Conservation (phyloP, 2,888 invertebrate species). For the Sinohyriopsis cumingii region DNA sequence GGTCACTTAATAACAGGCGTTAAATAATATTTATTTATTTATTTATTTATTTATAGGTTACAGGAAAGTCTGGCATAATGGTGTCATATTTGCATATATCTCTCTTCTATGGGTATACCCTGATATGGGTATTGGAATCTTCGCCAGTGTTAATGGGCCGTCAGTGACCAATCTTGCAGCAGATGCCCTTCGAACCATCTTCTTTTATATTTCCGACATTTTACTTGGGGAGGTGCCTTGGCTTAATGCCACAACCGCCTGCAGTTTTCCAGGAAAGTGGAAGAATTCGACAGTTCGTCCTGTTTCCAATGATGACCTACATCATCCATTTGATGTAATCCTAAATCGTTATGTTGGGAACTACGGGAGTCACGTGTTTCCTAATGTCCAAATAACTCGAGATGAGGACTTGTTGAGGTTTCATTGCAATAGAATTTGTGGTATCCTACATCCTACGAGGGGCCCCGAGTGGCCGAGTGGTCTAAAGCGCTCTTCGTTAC, state of each 20-base stretch:
- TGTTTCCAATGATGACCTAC: not conserved
- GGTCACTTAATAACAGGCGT: no score
- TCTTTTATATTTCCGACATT: conserved; percentile 36
- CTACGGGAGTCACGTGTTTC: conserved; percentile 16
- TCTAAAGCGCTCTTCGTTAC: no score
- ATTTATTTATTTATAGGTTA: not conserved
- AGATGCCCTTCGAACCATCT: conserved; percentile 3
- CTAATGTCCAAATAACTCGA: not conserved
- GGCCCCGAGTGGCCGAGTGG: no score
- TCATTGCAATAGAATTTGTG: no score
- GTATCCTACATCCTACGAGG: conserved; percentile 2
- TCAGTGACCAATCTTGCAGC: not conserved
- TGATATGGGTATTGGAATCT: conserved; percentile 24
- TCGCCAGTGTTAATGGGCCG: conserved; percentile 28
- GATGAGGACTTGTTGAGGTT: no score
- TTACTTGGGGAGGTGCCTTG: conserved; percentile 36
- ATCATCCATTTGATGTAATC: not conserved
- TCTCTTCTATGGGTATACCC: conserved; percentile 21
- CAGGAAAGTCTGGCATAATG: conserved; percentile 17
- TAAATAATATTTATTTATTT: no score
- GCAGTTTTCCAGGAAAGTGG: conserved; percentile 40
- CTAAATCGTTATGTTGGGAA: conserved; percentile 17
- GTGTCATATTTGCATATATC: conserved; percentile 24
- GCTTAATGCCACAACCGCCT: conserved; percentile 42
- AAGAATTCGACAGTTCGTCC: not conserved